Base-by-base conservation (phyloP, 37 sponge, comb jelly and placozoan genomes). In the Spongilla lacustris region DNA sequence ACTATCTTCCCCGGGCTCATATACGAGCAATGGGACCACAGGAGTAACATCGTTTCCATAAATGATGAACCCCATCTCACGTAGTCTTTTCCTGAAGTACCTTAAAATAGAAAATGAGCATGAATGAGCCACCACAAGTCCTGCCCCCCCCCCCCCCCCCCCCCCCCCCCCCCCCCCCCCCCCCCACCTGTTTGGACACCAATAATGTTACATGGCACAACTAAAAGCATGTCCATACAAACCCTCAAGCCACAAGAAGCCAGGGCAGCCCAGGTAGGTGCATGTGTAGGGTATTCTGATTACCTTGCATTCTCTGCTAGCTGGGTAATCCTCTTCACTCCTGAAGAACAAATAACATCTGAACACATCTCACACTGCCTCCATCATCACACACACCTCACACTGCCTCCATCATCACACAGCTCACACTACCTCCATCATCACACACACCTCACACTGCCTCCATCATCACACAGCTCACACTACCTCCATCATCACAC, bases 21-120 rank as follows among this genome's bases (percentile, higher is more conserved):
- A 83, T 74, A 90, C 11, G 0, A 93, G 75, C 27, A 93, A 36
- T 0, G 94, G 90, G 10, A 92, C 84, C 1, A 92, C 89, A 8
- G 89, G 89, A 17, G 89, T 89, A 41, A 76, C 82, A n/a, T 86
- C 69, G 58, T 85, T 87, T 28, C 99, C 99, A 81, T 90, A 99
- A 8, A 97, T 69, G 22, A 94, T 90, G 80, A 92, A 97, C n/a
- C 93, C 92, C 91, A 88, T 92, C 79, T 99, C 93, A 84, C 79
- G 23, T 33, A 97, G 81, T 30, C 84, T 36, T n/a, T 81, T 78
- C 25, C 99, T 84, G 78, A 99, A 94, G 84, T 97, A 99, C 82
- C 96, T 96, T 68, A 24, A 86, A 50, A 68, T n/a, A 12, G 26
- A 67, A 2, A 68, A 25, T 10, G 67, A 37, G 35, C 3, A n/a